Evolutionary conservation across 1,140 invertebrate genomes (phyloP).

Genomic region (Sweltsa coloradensis): DNA sequence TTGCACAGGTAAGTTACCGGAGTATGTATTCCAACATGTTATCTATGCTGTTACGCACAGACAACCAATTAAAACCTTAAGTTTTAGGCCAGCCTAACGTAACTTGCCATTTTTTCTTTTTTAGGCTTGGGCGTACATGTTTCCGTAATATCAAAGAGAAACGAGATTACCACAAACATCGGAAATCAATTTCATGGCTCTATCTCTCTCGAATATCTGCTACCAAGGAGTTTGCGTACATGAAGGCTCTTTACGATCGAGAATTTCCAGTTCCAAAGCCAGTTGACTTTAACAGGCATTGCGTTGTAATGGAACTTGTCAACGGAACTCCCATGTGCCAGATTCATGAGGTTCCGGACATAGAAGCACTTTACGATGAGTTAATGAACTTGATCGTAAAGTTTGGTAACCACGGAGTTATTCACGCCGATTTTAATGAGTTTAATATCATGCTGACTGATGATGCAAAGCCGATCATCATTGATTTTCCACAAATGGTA

Average conservation of each 20-base stretch:
- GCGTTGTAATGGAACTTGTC: constrained; percentile 92
- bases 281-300: constrained; percentile 91
- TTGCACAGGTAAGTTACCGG: constrained; percentile 56
- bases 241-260: constrained; percentile 85
- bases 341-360: constrained; percentile 63
- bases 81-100: no score
- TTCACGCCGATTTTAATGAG: constrained; percentile 99
- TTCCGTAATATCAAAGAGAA: constrained; percentile 96
- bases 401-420: constrained; percentile 87
- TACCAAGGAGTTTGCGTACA: constrained; percentile 95
- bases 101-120: constrained; percentile 17
- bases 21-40: not conserved
- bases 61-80: no score
- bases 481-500: constrained; percentile 99
- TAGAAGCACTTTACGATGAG: constrained; percentile 78
- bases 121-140: constrained; percentile 81
- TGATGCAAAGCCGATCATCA: constrained; percentile 72
- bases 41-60: no score
- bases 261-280: constrained; percentile 93
- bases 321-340: constrained; percentile 70
- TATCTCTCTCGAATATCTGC: constrained; percentile 96
- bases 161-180: constrained; percentile 89
- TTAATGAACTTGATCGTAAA: constrained; percentile 90
- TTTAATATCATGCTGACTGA: constrained; percentile 91
- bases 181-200: constrained; percentile 85